These are phyloP conservation scores for Drosophila gunungcola DNA, from an alignment of 1,140 invertebrate genomes.

Conservation along the genomic window DNA sequence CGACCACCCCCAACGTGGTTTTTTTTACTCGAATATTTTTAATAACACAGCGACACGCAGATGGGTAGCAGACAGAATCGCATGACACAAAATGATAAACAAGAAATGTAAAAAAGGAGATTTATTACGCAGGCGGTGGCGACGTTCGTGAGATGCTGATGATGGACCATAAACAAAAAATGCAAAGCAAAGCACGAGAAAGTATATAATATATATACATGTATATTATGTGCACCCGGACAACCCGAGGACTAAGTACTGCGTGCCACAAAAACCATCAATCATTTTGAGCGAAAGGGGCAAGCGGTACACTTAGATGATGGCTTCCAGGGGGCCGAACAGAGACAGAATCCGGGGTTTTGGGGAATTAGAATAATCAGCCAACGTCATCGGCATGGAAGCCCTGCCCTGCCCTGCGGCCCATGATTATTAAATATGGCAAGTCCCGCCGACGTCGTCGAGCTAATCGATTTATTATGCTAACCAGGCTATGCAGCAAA, in stretches of 20 bases:
- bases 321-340: constrained; percentile 3
- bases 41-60: constrained; percentile 69
- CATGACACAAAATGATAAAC: constrained; percentile 83
- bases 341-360: not conserved
- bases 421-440: constrained; percentile 82
- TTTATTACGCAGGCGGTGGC: constrained; percentile 77
- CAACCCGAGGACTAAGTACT: constrained; percentile 49
- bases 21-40: constrained; percentile 55
- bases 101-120: constrained; percentile 77
- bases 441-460: constrained; percentile 49
- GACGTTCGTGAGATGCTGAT: constrained; percentile 67
- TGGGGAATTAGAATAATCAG: constrained; percentile 76
- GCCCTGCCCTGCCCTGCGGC: constrained; percentile 38
- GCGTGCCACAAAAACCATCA: constrained; percentile 81
- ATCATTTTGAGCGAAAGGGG: constrained; percentile 82
- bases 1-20: constrained; percentile 21
- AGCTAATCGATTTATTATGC: constrained; percentile 83
- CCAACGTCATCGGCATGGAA: constrained; percentile 62
- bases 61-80: constrained; percentile 62
- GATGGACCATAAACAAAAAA: constrained; percentile 80
- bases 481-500: constrained; percentile 79
- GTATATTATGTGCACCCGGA: constrained; percentile 36
- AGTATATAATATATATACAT: constrained; percentile 46
- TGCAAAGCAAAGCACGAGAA: constrained; percentile 66
- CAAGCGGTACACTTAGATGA: constrained; percentile 54